Conservation (phyloP, 1,140 invertebrate genomes). For the Tetranychus cinnabarinus region DNA sequence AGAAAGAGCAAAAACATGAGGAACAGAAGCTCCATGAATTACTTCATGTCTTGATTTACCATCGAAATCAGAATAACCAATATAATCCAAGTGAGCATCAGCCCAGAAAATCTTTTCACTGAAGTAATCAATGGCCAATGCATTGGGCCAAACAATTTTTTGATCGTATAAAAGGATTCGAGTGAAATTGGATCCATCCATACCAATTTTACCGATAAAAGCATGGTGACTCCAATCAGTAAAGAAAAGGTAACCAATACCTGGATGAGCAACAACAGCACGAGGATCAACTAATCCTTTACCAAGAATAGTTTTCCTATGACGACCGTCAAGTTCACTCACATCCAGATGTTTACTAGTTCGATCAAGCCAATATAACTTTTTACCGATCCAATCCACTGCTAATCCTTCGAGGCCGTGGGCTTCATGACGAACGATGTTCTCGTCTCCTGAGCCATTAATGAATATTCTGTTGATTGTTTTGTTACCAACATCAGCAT, state of each 20-base stretch:
- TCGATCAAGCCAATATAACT: conserved; percentile 91
- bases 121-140: conserved; percentile 86
- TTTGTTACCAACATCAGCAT: conserved; percentile 81
- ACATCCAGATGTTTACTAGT: conserved; percentile 83
- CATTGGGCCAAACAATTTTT: conserved; percentile 94
- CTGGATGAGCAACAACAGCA: conserved; percentile 80
- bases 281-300: conserved; percentile 64
- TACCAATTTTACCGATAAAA: conserved; percentile 87
- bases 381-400: conserved; percentile 85
- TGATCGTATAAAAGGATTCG: conserved; percentile 71
- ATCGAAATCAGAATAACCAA: conserved; percentile 72
- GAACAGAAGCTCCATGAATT: conserved; percentile 47
- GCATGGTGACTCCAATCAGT: conserved; percentile 86
- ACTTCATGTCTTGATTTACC: conserved; percentile 59
- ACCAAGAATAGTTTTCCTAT: conserved; percentile 58
- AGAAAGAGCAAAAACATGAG: conserved; percentile 78
- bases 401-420: conserved; percentile 82
- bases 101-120: conserved; percentile 86
- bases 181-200: conserved; percentile 82
- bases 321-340: conserved; percentile 67
- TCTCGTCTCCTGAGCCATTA: conserved; percentile 32
- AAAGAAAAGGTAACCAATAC: conserved; percentile 68
- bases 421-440: conserved; percentile 72
- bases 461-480: conserved; percentile 41
- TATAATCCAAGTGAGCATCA: conserved; percentile 93